Evolutionary conservation across 2,888 invertebrate genomes (phyloP).

Genomic region (Pasiphila rectangulata): DNA sequence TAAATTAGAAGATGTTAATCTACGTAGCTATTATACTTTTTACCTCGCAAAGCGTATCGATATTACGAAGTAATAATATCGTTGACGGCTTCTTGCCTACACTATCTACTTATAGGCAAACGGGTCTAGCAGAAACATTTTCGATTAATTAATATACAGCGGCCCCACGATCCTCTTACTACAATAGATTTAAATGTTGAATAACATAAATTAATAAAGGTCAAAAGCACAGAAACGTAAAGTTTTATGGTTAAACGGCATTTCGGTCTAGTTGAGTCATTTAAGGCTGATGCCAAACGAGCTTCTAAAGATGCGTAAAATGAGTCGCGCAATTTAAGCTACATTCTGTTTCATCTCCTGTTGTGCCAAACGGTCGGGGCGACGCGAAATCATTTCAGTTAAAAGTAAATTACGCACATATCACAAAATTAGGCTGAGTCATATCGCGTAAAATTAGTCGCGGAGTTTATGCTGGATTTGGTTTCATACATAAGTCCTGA

Average conservation of each 20-base stretch:
- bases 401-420: too few relatives aligned
- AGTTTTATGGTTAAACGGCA: conserved; percentile 13
- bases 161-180: conserved; percentile 17
- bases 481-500: too few relatives aligned
- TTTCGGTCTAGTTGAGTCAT: conserved; percentile 21
- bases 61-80: neutral
- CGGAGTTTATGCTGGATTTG: too few relatives aligned
- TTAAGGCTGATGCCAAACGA: neutral
- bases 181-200: conserved; percentile 12
- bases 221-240: conserved; percentile 9
- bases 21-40: too few relatives aligned
- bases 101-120: conserved; percentile 57
- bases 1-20: too few relatives aligned
- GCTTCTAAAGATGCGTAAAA: conserved; percentile 2
- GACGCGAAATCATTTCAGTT: too few relatives aligned
- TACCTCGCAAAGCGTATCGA: neutral
- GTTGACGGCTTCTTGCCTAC: conserved; percentile 9
- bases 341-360: too few relatives aligned
- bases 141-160: conserved; percentile 44
- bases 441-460: too few relatives aligned
- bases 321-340: too few relatives aligned
- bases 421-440: too few relatives aligned
- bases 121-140: conserved; percentile 48
- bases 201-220: conserved; percentile 14
- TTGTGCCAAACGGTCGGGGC: too few relatives aligned